Base-by-base conservation (phyloP, 2,888 invertebrate species). In the Thereva unica region DNA sequence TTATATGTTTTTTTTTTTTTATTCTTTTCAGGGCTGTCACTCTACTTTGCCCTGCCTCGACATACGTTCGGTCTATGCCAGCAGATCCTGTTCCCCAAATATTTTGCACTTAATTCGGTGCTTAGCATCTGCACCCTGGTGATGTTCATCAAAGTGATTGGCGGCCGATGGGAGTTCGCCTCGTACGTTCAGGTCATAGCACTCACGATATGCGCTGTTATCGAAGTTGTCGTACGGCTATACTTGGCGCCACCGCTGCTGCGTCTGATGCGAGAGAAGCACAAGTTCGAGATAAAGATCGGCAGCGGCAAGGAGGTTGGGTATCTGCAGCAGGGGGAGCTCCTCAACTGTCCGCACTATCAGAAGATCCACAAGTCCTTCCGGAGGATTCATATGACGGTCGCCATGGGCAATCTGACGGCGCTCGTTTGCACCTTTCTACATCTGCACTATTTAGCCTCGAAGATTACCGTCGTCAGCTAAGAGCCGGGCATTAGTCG, bases 51-150 rank as follows among this genome's bases (percentile, higher is more conserved):
- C 5, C 83, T 95, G 71, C 93, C 94, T 0, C 86, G 95, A 12
- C 93, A 93, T 75, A 89, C 89, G 71, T 95, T 95, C 80, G 94
- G 93, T 0, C 88, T 89, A 73, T 91, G 95, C 10, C 95, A 95
- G 79, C 88, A 91, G 70, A 87, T 92, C 47, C 82, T 95, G 67
- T 95, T 95, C 79, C 95, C 95, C 1, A 88, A 89, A 75, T 94
- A 93, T 82, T 94, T 93, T 81, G 85, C 90, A 10, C 83, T 93
- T 75, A 93, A 93, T 77, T 86, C 91, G 9, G 78, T 85, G 70
- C 83, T 93, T 68, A 92, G 91, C 76, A 84, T 92, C 52, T 82
- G 87, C 47, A 91, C 90, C 0, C 82, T 92, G 35, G 81, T 90
- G 38, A 85, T 90, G 23, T 93, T 90, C 68, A 75, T 78, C 35